Percentiles rank a stretch among this genome's conserved stretches.
phyloP scores from a whole-genome alignment of 37 sponge, comb jelly and placozoan species.

The Geodia barretti region DNA sequence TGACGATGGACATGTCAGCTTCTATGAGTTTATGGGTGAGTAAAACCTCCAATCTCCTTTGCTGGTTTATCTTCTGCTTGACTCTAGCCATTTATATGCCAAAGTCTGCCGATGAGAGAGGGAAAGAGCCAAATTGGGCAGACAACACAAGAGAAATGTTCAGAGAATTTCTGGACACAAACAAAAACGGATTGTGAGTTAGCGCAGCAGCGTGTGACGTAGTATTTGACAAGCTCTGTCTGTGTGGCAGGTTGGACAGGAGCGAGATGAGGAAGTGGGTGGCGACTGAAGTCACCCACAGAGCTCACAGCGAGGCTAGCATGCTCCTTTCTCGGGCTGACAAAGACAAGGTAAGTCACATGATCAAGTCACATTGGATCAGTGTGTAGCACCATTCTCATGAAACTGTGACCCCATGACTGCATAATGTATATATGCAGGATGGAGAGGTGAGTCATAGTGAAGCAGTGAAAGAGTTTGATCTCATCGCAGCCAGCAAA shows the following conservation, averaged over 20 bases:
- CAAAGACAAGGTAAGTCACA: constrained; percentile 17
- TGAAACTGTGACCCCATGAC: too few species aligned
- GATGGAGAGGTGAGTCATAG: constrained; percentile 20
- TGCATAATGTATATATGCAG: background rate
- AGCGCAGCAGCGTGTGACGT: too few species aligned
- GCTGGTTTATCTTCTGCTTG: background rate
- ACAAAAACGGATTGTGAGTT: constrained; percentile 6
- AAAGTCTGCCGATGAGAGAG: background rate
- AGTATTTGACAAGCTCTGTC: too few species aligned
- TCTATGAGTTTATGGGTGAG: constrained; percentile 19
- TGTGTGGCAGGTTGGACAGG: background rate
- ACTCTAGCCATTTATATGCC: background rate
- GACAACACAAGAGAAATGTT: background rate
- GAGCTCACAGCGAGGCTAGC: background rate
- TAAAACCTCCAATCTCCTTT: background rate
- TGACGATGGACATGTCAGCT: constrained; percentile 8
- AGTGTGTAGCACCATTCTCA: too few species aligned
- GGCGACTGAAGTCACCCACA: constrained; percentile 8
- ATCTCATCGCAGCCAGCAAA: constrained; percentile 8
- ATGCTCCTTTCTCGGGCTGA: constrained; percentile 19
- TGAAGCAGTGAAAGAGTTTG: constrained; percentile 12
- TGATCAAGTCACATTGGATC: too few species aligned
- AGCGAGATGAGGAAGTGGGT: constrained; percentile 13
- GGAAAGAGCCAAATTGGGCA: constrained; percentile 3
- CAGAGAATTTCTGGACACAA: background rate